Evolutionary conservation across 2,113 vertebrate species (phyloP), one percentile per base, ranked within the genome.

Genomic region (Grammomys dolichurus): DNA sequence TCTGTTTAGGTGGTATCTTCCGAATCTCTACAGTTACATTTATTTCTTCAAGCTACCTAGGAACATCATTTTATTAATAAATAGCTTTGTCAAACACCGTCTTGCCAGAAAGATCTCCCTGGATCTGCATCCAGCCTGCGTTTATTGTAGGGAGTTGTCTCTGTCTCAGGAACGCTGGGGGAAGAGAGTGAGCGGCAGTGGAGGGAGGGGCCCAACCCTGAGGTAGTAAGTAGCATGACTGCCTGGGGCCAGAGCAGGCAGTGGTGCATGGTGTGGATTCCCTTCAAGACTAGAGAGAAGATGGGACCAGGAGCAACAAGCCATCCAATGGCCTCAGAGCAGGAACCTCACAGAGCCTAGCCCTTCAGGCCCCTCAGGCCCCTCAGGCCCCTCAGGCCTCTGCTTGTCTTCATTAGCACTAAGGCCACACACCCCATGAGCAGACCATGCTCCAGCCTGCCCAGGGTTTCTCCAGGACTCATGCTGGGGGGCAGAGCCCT

Each of bases 401-500:
- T 31, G 58, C 95, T 77, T 10, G 54, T 58, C 80, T 93, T 84
- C 94, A 84, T 95, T 96, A 96, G 91, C 2, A 4, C n/a, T 0
- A 13, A 84, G 95, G 87, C 96, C 22, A 7, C 84, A 86, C 93
- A 89, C 73, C 80, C 92, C 92, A 93, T 73, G 40, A 85, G 80
- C 96, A 93, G 88, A 14, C 90, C 85, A 89, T 84, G 96, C 90
- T 84, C 56, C 13, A 72, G 87, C 92, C 96, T 76, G 72, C 95
- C 96, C 93, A 20, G 26, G 95, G 97, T 91, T 95, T 93, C 87
- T 78, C 11, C 36, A 73, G 72, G 63, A 70, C 92, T 46, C 97
- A 89, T 40, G 95, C 96, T 96, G 96, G 54, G 87, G 87, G 96
- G 80, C 69, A 20, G 67, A 93, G 97, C 94, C 95, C 93, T 76